Evolutionary conservation across 1,140 invertebrate genomes (phyloP), one percentile per base, ranked within the genome.

Genomic region (Solenopsis fugax): DNA sequence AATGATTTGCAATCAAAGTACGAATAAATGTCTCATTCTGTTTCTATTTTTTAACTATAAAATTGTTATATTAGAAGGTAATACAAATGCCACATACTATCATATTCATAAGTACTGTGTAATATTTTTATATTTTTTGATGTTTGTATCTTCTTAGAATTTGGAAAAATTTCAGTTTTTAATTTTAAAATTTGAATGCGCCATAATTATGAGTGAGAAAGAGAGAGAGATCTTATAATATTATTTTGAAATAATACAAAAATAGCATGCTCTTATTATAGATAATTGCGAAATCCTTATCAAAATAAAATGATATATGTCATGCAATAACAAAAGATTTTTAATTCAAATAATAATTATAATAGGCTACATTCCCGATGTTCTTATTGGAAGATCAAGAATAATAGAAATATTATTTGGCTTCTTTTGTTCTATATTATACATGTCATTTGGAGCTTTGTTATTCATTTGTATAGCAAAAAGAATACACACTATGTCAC

Each of bases 371-470:
- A 67, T 41, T 52, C 76, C 76, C 1, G 3, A 52, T 9, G 4
- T 24, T 37, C 45, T 80, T 37, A 64, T 95, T 95, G 91, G 97
- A 98, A 94, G 98, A 98, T 95, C 98, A 99, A 96, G 96, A 97
- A 92, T 97, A 1, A 5, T 90, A 6, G 88, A 87, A 58, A 10
- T 58, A 58, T 85, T 65, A 0, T 7, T 71, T 5, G 58, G 67
- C 1, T 2, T 90, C 3, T 90, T 90, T 37, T 85, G 85, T 6
- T 58, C 18, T 10, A 7, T 90, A 56, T 18, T 90, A 5, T 69
- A 16, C 2, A 80, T 81, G 7, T 67, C 88, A 9, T 90, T 85
- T 41, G 34, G 71, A 4, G 85, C 71, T 10, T 16, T 90, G 12
- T 7, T 90, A 54, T 73, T 90, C 13, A 16, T 72, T 16, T 90